Evolutionary conservation across 2,113 vertebrate species (phyloP), one percentile per base, ranked within the genome.

Genomic region (Pelvicachromis taeniatus): DNA sequence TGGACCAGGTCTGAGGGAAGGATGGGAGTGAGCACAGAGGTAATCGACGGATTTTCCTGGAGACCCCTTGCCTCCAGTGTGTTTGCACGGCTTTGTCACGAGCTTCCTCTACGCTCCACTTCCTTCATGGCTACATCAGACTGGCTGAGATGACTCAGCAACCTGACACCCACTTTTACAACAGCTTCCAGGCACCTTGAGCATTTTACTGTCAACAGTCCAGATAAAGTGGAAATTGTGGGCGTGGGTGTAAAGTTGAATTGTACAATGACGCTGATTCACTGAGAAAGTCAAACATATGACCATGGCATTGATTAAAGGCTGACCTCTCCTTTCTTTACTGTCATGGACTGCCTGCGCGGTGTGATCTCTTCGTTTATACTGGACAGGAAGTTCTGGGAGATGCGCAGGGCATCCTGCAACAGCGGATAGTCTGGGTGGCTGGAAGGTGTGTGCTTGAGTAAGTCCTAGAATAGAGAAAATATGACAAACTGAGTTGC

Each of bases 291-390:
- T 77, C 10, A 80, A 81, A 52, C 48, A 70, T 26, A 1, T 10
- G 3, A 29, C 3, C 4, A 50, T 13, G 9, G 45, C 1, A 52
- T 2, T 75, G 48, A 52, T 33, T 78, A 42, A 78, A 59, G 2
- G 73, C 97, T 96, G 84, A 98, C 98, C 97, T 99, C 98, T 85
- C 98, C 98, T 86, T 98, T 98, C 94, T 97, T 97, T 2, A 98
- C 97, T 0, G 97, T 99, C 97, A 99, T 99, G 89, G 97, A 98
- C 80, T 99, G 98, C 4, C 97, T 94, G 4, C 98, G 96, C 2
- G 98, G 98, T 1, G 97, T 99, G 95, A 98, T 98, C 95, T 99
- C 98, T 86, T 98, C 98, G 6, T 99, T 99, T 90, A 99, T 97
- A 56, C 97, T 98, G 81, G 98, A 99, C 81, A 98, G 93, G 92